These are phyloP conservation scores for Microtus oregoni DNA, from an alignment of 2,113 vertebrate species.

Conservation along the genomic window DNA sequence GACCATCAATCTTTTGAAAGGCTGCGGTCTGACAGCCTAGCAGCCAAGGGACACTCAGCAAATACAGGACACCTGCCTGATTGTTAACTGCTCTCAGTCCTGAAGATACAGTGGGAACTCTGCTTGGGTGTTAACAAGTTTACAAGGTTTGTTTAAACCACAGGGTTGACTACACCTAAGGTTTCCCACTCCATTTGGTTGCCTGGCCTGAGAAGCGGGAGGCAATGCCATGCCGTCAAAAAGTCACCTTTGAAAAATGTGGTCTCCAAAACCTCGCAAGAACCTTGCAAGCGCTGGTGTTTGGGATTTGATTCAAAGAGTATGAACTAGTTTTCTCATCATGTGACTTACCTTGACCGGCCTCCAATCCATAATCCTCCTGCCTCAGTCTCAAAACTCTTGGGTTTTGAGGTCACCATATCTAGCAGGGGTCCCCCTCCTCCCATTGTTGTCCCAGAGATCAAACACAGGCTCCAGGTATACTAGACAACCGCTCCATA, in stretches of 20 bases:
- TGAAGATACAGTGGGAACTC: neutral
- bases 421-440: neutral
- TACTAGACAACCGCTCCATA: neutral
- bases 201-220: conserved; percentile 24
- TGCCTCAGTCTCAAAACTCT: neutral
- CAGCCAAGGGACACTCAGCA: neutral
- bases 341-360: neutral
- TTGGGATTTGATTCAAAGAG: neutral
- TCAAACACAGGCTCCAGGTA: neutral
- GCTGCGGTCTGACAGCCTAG: neutral
- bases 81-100: neutral
- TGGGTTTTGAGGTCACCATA: neutral
- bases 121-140: conserved; percentile 1
- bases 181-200: conserved; percentile 16
- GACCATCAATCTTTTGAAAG: neutral
- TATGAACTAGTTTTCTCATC: neutral
- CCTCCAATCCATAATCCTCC: neutral
- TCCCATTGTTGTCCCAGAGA: neutral
- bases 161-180: neutral
- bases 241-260: neutral
- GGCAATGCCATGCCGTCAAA: neutral
- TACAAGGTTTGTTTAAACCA: conserved; percentile 20
- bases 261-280: neutral
- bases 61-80: neutral
- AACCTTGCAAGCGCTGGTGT: neutral